Evolutionary conservation across 2,888 invertebrate genomes (phyloP), one percentile per base, ranked within the genome.

Genomic region (Therioaphis trifolii): DNA sequence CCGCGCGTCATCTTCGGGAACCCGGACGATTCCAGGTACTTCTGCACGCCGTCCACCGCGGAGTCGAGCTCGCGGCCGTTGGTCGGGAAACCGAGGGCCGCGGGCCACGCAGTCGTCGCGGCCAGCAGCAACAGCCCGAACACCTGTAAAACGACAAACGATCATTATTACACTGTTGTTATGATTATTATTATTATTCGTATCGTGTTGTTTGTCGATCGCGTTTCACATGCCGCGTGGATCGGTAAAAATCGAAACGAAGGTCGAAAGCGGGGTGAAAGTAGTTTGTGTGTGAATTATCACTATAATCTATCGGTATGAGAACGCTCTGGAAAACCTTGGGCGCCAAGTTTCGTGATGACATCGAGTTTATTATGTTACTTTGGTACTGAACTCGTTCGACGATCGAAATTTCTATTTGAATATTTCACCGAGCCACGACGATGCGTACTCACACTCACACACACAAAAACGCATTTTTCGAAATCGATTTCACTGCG

Each of bases 1-100:
- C 82, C 82, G 9, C 82, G 82, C 0, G 82, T 82, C 82, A 82
- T 82, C 49, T 82, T 82, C 40, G 82, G 82, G 24, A 82, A 82
- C 0, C 82, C 82, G 7, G 82, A 82, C 21, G 82, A 72, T 40
- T 82, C 82, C 14, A 82, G 29, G 14, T 82, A 82, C 63, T 74
- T 72, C 12, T 82, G 82, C 15, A 82, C 72, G 29, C 82, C 82
- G 15, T 74, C 72, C 18, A 82, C 82, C 4, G 82, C 82, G 5
- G 72, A 61, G 24, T 82, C 82, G n/a, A 82, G 72, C 49, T 74
- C 35, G 15, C 5, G 49, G n/a, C 49, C 72, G 11, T 35, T 18
- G 18, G 71, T 9, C 35, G 82, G 72, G 0, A 24, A 49, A 21
- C 66, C n/a, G 21, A 5, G 2, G 1, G 15, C 61, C 27, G 0